Evolutionary conservation across 2,113 vertebrate genomes (phyloP).

Genomic region (Melanostigma gelatinosum): DNA sequence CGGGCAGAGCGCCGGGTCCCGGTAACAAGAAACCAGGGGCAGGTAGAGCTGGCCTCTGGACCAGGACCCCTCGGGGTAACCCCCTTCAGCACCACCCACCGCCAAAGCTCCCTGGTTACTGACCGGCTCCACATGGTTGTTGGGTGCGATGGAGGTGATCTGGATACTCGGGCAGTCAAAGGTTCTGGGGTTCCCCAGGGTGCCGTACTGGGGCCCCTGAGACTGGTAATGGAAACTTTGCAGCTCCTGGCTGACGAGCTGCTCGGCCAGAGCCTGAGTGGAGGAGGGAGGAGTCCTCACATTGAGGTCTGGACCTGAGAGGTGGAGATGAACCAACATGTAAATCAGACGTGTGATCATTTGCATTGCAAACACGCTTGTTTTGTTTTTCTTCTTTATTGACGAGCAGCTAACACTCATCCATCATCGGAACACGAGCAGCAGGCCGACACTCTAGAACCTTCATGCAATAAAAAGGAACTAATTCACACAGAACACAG

Average conservation of each 20-base stretch:
- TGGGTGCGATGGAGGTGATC: slow-evolving; percentile 90
- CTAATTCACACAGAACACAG: no score
- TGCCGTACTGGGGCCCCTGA: slow-evolving; percentile 83
- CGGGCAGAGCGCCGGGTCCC: slow-evolving; percentile 83
- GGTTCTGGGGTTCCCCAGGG: slow-evolving; percentile 86
- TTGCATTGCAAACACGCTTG: slow-evolving; percentile 45
- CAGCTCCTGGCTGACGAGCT: slow-evolving; percentile 85
- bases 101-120: slow-evolving; percentile 32
- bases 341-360: slow-evolving; percentile 25
- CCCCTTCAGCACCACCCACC: slow-evolving; percentile 48
- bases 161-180: slow-evolving; percentile 98
- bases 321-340: slow-evolving; percentile 30
- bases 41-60: slow-evolving; percentile 92
- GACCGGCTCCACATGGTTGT: slow-evolving; percentile 63
- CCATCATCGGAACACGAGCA: no score
- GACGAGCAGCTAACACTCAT: no score
- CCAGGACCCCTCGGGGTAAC: slow-evolving; percentile 54
- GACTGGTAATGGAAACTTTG: slow-evolving; percentile 77
- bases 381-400: not conserved
- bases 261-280: slow-evolving; percentile 84
- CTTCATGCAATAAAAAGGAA: no score
- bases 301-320: slow-evolving; percentile 86
- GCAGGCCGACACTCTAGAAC: no score
- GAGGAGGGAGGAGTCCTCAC: slow-evolving; percentile 85
- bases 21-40: slow-evolving; percentile 90